These are phyloP conservation scores for Emmelina monodactyla DNA, from an alignment of 2,888 invertebrate species.

Conservation along the genomic window DNA sequence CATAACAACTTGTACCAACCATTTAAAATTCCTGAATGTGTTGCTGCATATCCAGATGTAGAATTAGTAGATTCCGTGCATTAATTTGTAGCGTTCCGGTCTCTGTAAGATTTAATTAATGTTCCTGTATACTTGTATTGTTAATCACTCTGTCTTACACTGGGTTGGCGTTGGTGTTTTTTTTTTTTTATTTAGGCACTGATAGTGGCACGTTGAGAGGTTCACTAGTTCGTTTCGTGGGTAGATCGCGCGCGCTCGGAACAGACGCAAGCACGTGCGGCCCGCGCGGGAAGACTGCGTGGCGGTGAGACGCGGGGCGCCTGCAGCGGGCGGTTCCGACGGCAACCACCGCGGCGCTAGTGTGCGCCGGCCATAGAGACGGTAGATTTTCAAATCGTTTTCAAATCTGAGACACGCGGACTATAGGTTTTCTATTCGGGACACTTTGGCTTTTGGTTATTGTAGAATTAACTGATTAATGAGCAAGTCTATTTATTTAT, in stretches of 20 bases:
- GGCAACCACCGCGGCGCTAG: constrained; percentile 18
- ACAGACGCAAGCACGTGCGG: constrained; percentile 58
- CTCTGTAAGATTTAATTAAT: constrained; percentile 54
- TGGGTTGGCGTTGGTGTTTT: constrained; percentile 27
- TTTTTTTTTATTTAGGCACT: no score
- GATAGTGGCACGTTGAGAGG: constrained; percentile 22
- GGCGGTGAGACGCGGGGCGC: constrained; percentile 44
- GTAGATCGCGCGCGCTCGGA: constrained; percentile 16
- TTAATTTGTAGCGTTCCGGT: constrained; percentile 49
- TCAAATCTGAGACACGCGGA: neutral
- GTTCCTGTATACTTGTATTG: constrained; percentile 47
- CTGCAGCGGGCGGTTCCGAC: constrained; percentile 21
- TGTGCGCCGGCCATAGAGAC: constrained; percentile 33
- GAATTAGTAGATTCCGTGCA: constrained; percentile 42
- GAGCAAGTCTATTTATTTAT: neutral
- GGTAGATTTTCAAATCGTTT: no score
- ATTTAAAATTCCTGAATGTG: constrained; percentile 39
- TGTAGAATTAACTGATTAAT: neutral
- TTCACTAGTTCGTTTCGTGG: neutral
- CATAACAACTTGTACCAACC: constrained; percentile 46
- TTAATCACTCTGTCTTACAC: constrained; percentile 27
- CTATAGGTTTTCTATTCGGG: no score
- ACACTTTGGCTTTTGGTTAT: neutral
- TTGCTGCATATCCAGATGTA: constrained; percentile 16
- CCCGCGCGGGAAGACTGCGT: constrained; percentile 65